Percentiles rank a stretch among this genome's conserved stretches.
Conservation (phyloP, 2,797 vertebrate genomes). For the Tragelaphus oryx region DNA sequence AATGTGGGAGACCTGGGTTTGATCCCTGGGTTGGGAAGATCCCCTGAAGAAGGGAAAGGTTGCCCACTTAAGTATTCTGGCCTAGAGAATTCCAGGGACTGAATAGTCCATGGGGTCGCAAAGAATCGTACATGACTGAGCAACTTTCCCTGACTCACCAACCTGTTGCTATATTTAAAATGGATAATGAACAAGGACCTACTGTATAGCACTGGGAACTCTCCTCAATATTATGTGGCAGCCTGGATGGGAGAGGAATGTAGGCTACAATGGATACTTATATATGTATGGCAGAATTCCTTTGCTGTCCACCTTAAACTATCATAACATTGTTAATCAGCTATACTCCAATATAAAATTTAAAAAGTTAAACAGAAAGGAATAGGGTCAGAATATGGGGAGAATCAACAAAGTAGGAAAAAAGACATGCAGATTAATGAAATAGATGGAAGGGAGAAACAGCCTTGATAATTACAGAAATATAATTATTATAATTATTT, state of each 20-base stretch:
- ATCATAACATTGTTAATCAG: neutral
- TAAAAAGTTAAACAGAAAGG: neutral
- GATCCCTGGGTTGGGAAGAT: neutral
- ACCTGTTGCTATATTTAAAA: neutral
- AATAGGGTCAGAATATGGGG: neutral
- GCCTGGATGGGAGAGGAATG: neutral
- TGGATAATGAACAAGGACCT: neutral
- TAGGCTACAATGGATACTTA: neutral
- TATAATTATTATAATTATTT: no score
- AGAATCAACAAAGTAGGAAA: neutral
- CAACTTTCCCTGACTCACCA: neutral
- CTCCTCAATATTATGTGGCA: neutral
- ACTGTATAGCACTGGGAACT: neutral
- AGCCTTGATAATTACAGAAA: neutral
- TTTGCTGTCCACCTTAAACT: neutral
- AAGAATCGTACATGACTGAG: neutral
- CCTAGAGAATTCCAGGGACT: neutral
- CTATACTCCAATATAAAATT: neutral
- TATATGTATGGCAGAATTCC: neutral
- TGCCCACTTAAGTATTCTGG: neutral
- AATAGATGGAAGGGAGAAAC: neutral
- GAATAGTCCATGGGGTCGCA: neutral
- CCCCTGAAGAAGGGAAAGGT: neutral
- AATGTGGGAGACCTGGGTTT: neutral
- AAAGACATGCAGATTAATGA: neutral